A percentile compares a stretch with the other conserved stretches of the same genome.
Conservation (phyloP, 2,797 vertebrate species). For the Orestias chungarensis region DNA sequence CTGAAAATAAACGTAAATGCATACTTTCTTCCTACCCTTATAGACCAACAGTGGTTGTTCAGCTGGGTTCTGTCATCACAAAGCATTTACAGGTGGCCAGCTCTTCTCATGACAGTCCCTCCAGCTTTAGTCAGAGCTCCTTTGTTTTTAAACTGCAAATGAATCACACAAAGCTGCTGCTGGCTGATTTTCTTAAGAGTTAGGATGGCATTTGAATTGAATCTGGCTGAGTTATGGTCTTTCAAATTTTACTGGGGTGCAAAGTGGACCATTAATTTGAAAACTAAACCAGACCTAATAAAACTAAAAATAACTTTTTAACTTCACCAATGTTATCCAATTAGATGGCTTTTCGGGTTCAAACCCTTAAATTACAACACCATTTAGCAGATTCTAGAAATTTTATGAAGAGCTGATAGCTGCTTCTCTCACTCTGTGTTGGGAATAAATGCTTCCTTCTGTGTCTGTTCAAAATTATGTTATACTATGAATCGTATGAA, state of each 20-base stretch:
- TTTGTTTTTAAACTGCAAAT: too few species aligned
- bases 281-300: too few species aligned
- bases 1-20: not conserved
- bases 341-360: not conserved
- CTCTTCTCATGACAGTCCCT: too few species aligned
- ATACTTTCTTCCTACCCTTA: not conserved
- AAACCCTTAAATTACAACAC: too few species aligned
- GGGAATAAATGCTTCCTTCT: not conserved
- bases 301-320: too few species aligned
- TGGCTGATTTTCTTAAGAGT: too few species aligned
- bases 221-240: too few species aligned
- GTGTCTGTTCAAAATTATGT: not conserved
- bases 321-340: not conserved
- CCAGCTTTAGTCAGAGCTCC: too few species aligned
- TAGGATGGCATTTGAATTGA: too few species aligned
- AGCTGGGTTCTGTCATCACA: not conserved
- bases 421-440: not conserved
- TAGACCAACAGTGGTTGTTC: not conserved
- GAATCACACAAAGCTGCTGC: too few species aligned
- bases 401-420: not conserved
- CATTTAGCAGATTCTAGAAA: not conserved
- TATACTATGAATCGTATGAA: not conserved
- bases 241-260: too few species aligned
- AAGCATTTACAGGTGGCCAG: not conserved
- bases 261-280: too few species aligned